Evolutionary conservation across 2,113 vertebrate genomes (phyloP), one percentile per base, ranked within the genome.

Genomic region (Nothocercus nigrocapillus): DNA sequence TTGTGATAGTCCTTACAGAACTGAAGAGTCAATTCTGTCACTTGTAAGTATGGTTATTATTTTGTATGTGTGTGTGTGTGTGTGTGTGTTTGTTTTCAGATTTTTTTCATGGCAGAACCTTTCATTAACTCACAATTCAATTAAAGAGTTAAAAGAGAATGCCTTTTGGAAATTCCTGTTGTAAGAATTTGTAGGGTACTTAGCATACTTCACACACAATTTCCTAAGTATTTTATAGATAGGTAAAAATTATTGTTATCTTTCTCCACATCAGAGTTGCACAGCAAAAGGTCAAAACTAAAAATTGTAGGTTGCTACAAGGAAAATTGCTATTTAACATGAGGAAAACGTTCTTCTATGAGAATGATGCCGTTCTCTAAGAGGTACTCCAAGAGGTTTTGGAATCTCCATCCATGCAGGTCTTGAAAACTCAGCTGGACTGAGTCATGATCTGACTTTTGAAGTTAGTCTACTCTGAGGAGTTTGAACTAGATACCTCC

Each of bases 401-500:
- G 4, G 24, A 40, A n/a, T 69, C 2, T 68, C 58, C 3, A 9
- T 13, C 3, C 1, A 3, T 80, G 18, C 14, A 72, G 13, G 7
- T 69, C 86, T 94, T 89, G 44, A 73, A 89, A 89, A 38, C 12
- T 45, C 34, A 90, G 11, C 14, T 40, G 42, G 20, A 49, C 13
- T 58, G 25, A 79, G 13, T 22, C 18, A 18, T 45, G 21, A 74
- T 54, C 63, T 89, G 59, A 74, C 59, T 83, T 56, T 88, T 61
- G 59, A 83, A 83, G 11, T 64, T 77, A 51, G 21, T 86, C 9
- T 69, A 8, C 34, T 83, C 62, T 22, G 64, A n/a, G 16, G 68
- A 66, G 7, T 63, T 30, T 74, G 30, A 16, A 62, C 38, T 58
- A 61, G 72, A 73, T 17, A 66, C 42, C 8, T 38, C 22, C 7